Evolutionary conservation across 2,113 vertebrate species (phyloP).

Genomic region (Pelmatolapia mariae): DNA sequence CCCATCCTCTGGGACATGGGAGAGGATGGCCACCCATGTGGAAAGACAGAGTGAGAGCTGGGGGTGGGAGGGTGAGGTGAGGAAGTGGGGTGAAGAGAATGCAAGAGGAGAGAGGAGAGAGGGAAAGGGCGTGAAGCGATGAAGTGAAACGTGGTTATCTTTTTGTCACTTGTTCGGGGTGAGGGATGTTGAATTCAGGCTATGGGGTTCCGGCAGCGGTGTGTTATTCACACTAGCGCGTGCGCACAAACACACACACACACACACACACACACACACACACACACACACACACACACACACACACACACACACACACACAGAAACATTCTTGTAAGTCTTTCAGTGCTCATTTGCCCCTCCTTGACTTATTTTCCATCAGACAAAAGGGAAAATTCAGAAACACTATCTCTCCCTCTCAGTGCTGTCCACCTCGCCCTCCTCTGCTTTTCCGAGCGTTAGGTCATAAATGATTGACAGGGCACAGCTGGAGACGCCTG

Average conservation of each 20-base stretch:
- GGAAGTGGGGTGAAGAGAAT: constrained; percentile 1
- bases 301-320: constrained; percentile 14
- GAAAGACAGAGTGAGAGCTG: constrained; percentile 48
- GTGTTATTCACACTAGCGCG: constrained; percentile 31
- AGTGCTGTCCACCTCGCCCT: constrained; percentile 48
- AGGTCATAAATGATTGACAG: constrained; percentile 71
- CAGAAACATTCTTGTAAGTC: constrained; percentile 25
- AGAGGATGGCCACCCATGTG: constrained; percentile 69
- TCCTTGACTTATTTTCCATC: constrained; percentile 55
- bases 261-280: too few species aligned
- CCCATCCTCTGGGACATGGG: constrained; percentile 64
- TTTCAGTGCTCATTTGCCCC: constrained; percentile 44
- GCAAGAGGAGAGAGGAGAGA: constrained; percentile 10
- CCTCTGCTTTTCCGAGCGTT: constrained; percentile 49
- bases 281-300: constrained; percentile 10
- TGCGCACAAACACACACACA: constrained; percentile 3
- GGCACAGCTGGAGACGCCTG: constrained; percentile 62
- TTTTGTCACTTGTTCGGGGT: constrained; percentile 69
- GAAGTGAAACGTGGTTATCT: constrained; percentile 69
- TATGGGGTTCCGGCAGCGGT: constrained; percentile 25
- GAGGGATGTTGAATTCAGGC: constrained; percentile 59
- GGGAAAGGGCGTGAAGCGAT: constrained; percentile 38
- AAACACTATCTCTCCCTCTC: constrained; percentile 29
- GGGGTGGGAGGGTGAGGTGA: constrained; percentile 15
- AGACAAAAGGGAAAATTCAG: constrained; percentile 44